Percentiles rank a stretch among this genome's conserved stretches.
These are phyloP conservation scores for Psilopogon haemacephalus DNA, from an alignment of 2,113 vertebrate species.

Conservation along the genomic window DNA sequence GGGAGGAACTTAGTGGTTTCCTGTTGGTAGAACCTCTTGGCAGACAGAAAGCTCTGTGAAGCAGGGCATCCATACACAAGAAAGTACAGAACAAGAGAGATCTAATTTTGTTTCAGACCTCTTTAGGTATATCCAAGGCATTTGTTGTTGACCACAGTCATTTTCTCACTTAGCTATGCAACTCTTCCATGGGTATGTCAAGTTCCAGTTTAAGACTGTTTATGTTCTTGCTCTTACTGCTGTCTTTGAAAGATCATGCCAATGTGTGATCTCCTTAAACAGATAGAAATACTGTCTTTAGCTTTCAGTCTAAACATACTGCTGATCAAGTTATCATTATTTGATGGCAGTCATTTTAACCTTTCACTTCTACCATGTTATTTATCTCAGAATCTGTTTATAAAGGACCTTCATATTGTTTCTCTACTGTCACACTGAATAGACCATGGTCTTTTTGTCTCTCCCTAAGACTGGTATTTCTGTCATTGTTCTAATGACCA, in stretches of 20 bases:
- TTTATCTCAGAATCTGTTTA: neutral
- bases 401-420: neutral
- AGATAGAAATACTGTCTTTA: neutral
- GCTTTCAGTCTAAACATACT: neutral
- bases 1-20: neutral
- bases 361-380: neutral
- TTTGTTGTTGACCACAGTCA: neutral
- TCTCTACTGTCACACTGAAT: neutral
- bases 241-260: neutral
- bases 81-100: neutral
- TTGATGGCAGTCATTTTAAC: neutral
- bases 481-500: conserved; percentile 4
- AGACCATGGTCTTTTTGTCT: neutral
- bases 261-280: neutral
- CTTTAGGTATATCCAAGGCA: neutral
- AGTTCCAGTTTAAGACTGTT: neutral
- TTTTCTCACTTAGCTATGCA: neutral
- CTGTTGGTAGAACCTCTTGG: neutral
- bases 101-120: neutral
- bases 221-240: neutral
- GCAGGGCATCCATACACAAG: neutral
- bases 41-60: neutral
- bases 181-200: neutral
- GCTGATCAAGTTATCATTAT: neutral
- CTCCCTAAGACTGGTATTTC: conserved; percentile 6